Base-by-base conservation (phyloP, 2,113 vertebrate species). In the Redunca redunca region DNA sequence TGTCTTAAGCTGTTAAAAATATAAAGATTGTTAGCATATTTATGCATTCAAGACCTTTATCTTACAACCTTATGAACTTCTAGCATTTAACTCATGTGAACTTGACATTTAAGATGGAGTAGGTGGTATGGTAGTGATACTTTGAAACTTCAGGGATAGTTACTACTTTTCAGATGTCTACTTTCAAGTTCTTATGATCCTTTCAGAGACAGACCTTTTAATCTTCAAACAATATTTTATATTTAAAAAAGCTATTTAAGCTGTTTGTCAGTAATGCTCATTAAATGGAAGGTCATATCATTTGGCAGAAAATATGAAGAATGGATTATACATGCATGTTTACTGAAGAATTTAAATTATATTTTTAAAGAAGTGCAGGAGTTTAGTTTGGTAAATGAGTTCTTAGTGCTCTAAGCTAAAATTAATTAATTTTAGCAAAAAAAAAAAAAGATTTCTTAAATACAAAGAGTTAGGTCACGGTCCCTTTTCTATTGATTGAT, bases 371-470 rank as follows among this genome's bases (percentile, higher is more conserved):
- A 86, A 58, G n/a, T 25, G 16, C 5, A 43, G 6, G 67, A 25
- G 53, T 95, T 86, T 87, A 90, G 62, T 84, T 97, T 92, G 64
- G 33, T 85, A 94, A 97, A 92, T 91, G 21, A 95, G 30, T 94
- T 83, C 40, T 91, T 67, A 86, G 40, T n/a, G 13, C 36, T 86
- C 53, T 93, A 90, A 78, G 74, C 25, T 94, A 80, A 97, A 57
- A 98, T 96, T 96, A 93, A 12, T 88, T 96, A 92, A 7, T 88
- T 97, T 57, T 97, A 67, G 90, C 62, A 98, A 43, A 21, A 53
- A 71, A 67, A 62, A 98, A 98, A 97, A 97, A 33, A 98, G 92
- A 97, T 96, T 97, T 87, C 40, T 94, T 91, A 36, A 94, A 96
- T 96, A 82, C 77, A 67, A 81, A 78, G 28, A 97, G 78, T 96